A percentile compares a stretch with the other conserved stretches of the same genome.
These are phyloP conservation scores for Zalophus californianus DNA, from an alignment of 2,797 vertebrate genomes.

Conservation along the genomic window DNA sequence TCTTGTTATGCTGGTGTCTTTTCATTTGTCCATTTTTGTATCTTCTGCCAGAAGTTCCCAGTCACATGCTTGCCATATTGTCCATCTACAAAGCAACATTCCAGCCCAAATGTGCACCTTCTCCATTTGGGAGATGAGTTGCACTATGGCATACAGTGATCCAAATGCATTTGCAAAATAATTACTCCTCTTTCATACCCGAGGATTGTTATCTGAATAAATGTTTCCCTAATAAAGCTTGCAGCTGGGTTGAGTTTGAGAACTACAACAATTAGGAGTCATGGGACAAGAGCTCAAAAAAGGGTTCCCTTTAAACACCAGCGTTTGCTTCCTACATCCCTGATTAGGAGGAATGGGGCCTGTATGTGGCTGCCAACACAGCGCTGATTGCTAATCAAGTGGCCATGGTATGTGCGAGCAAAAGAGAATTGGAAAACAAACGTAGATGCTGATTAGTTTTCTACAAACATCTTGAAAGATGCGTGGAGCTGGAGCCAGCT, in stretches of 20 bases:
- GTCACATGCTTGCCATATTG: constrained; percentile 56
- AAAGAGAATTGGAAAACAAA: constrained; percentile 78
- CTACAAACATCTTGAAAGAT: constrained; percentile 75
- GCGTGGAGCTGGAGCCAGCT: background rate
- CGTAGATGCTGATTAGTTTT: constrained; percentile 76
- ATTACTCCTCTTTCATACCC: constrained; percentile 74
- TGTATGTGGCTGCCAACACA: constrained; percentile 41
- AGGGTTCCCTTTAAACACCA: constrained; percentile 75
- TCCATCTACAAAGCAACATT: constrained; percentile 66
- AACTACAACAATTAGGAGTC: constrained; percentile 81
- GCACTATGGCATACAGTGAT: constrained; percentile 42
- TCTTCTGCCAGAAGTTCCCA: constrained; percentile 9
- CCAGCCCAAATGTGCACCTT: constrained; percentile 59
- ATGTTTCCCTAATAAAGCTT: constrained; percentile 82
- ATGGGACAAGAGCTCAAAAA: constrained; percentile 80
- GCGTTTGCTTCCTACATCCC: constrained; percentile 65
- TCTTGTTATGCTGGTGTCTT: constrained; percentile 35
- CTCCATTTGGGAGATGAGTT: constrained; percentile 30
- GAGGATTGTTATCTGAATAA: constrained; percentile 82
- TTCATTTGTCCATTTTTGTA: constrained; percentile 44
- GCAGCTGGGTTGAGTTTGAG: constrained; percentile 82
- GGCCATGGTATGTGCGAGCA: constrained; percentile 59
- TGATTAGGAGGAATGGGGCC: constrained; percentile 73
- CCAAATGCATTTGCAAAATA: constrained; percentile 78
- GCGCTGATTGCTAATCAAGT: constrained; percentile 83